Conservation (phyloP, 2,888 invertebrate genomes). For the Eristalis intricaria region DNA sequence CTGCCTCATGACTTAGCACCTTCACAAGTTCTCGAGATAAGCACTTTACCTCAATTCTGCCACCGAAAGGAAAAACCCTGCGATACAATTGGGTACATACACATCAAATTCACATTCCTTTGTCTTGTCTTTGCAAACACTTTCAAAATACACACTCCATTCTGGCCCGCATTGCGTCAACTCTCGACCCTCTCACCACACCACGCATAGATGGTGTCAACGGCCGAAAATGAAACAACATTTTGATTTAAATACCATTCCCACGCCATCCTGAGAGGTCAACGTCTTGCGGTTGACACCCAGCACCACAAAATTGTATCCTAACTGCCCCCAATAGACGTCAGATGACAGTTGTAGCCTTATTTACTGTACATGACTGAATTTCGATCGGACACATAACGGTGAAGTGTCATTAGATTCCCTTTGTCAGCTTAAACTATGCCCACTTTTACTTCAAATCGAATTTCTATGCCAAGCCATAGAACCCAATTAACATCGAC, state of each 20-base stretch:
- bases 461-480: conserved; percentile 1
- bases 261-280: not conserved
- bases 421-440: not conserved
- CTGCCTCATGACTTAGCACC: no score
- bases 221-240: not conserved
- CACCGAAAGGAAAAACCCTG: no score
- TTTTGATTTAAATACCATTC: not conserved
- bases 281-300: not conserved
- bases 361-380: not conserved
- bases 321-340: not conserved
- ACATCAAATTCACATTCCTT: no score
- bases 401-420: not conserved
- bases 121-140: no score
- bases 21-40: no score
- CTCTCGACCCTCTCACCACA: no score
- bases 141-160: no score
- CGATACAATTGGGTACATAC: no score
- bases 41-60: no score
- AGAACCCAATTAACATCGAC: conserved; percentile 1
- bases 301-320: not conserved
- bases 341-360: not conserved
- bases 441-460: not conserved
- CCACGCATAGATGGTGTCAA: not conserved
- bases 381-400: not conserved
- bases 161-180: no score